phyloP scores from a whole-genome alignment of 2,797 vertebrate species.

The Myripristis jacobus region DNA sequence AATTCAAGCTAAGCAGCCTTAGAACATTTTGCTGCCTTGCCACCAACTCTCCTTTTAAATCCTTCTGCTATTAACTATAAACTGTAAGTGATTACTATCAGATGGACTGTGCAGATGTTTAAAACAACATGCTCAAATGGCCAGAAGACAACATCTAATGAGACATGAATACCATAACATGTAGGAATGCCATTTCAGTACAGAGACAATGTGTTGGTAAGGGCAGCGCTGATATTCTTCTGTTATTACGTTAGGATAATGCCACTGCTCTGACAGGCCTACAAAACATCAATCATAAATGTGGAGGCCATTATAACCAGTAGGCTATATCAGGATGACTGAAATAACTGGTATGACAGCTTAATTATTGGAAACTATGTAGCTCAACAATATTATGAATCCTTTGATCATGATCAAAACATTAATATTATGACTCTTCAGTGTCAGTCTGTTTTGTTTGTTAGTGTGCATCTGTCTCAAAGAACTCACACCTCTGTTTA shows the following conservation, averaged over 20 bases:
- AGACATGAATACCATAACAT: too few relatives aligned
- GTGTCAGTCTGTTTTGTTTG: neutral
- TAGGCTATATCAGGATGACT: too few relatives aligned
- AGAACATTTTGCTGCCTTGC: too few relatives aligned
- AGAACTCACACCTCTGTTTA: neutral
- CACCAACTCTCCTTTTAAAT: neutral
- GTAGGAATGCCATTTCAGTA: neutral
- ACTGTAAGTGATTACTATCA: slow-evolving; percentile 1
- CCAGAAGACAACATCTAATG: neutral
- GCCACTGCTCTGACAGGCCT: too few relatives aligned
- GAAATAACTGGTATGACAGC: neutral
- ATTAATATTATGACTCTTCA: too few relatives aligned
- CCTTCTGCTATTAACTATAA: neutral
- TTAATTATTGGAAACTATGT: neutral
- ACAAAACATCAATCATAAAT: too few relatives aligned
- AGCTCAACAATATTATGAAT: neutral
- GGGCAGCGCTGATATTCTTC: too few relatives aligned
- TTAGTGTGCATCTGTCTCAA: neutral
- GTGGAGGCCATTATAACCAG: too few relatives aligned
- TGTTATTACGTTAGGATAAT: too few relatives aligned
- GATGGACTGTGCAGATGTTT: neutral
- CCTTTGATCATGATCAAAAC: neutral
- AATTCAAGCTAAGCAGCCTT: too few relatives aligned
- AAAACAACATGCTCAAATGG: neutral
- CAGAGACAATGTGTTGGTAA: too few relatives aligned